phyloP scores from a whole-genome alignment of 2,797 vertebrate genomes.

The Delichon dasypus region DNA sequence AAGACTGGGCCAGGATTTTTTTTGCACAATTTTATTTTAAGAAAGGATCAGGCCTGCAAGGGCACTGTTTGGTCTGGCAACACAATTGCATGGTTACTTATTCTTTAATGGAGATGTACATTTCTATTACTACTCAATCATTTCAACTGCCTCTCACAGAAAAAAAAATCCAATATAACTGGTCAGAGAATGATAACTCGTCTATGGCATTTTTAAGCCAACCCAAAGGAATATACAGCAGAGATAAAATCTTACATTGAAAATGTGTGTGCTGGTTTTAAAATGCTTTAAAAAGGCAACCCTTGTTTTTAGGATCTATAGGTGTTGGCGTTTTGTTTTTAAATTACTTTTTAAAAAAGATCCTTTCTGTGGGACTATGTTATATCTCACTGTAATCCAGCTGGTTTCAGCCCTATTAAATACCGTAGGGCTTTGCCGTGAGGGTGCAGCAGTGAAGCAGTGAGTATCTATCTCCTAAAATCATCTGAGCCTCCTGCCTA shows the following conservation, averaged over 20 bases:
- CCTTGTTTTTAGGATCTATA: not conserved
- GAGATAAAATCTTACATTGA: not conserved
- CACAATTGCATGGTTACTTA: not conserved
- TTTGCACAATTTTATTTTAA: not conserved
- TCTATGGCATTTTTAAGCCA: not conserved
- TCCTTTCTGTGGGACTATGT: not conserved
- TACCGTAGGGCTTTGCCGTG: rapidly evolving
- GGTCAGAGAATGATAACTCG: not conserved
- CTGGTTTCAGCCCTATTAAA: not conserved
- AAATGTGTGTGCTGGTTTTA: not conserved
- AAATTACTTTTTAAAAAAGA: rapidly evolving
- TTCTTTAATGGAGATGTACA: not conserved
- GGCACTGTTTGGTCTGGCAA: not conserved
- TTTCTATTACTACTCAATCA: constrained; percentile 20
- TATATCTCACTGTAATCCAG: not conserved
- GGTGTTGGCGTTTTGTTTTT: not conserved
- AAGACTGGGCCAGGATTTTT: not conserved
- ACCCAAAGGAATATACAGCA: not conserved
- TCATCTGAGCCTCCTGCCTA: not conserved
- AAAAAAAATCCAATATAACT: not conserved
- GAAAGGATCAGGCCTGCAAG: not conserved
- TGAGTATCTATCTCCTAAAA: not conserved
- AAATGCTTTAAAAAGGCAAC: not conserved
- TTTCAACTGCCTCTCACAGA: not conserved
- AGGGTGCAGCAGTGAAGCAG: rapidly evolving